Evolutionary conservation across 2,113 vertebrate species (phyloP).

Genomic region (Strix aluco): DNA sequence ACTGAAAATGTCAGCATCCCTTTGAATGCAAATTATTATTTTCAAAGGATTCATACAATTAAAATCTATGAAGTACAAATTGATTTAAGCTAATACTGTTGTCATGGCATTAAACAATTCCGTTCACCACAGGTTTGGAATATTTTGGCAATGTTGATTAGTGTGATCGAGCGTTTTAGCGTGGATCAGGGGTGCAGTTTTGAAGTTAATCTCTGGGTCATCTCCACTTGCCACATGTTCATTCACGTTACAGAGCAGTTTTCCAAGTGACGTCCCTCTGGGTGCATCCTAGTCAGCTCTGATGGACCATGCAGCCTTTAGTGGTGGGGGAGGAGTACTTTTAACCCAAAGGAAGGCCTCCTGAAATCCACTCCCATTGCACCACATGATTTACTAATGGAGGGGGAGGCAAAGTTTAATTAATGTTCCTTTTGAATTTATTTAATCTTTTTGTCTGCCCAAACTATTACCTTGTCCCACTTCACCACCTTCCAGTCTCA

Average conservation of each 20-base stretch:
- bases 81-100: neutral
- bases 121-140: neutral
- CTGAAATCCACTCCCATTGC: neutral
- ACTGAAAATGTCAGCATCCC: neutral
- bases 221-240: rapidly evolving
- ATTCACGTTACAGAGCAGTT: rapidly evolving
- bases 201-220: neutral
- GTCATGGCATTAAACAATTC: neutral
- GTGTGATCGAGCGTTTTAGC: rapidly evolving
- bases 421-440: neutral
- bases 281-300: neutral
- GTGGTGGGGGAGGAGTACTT: neutral
- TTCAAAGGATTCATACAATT: neutral
- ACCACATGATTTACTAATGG: neutral
- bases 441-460: neutral
- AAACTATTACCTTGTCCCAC: neutral
- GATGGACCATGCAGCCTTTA: neutral
- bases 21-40: neutral
- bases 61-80: neutral
- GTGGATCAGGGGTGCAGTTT: neutral
- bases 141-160: neutral
- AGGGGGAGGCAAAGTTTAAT: neutral
- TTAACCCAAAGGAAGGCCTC: neutral
- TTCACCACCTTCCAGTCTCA: neutral
- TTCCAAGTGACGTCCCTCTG: neutral